Conservation (phyloP, 2,888 invertebrate genomes). For the Chirona hameri region DNA sequence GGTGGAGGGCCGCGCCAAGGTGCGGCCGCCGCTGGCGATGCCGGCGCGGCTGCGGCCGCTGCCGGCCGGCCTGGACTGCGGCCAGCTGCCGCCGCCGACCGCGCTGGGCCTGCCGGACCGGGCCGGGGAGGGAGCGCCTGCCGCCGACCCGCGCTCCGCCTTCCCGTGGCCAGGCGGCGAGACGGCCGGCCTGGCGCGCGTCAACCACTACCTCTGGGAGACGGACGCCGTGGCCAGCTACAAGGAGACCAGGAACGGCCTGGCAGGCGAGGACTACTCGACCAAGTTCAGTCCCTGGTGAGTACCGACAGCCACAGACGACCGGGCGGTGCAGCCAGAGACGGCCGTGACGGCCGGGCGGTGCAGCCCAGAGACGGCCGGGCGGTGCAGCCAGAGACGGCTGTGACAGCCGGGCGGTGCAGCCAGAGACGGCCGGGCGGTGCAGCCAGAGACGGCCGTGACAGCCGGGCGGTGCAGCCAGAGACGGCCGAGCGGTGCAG, state of each 20-base stretch:
- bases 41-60: slow-evolving; percentile 39
- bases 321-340: too few relatives aligned
- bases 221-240: slow-evolving; percentile 37
- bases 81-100: slow-evolving; percentile 35
- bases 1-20: slow-evolving; percentile 38
- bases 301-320: too few relatives aligned
- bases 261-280: slow-evolving; percentile 39
- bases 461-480: too few relatives aligned
- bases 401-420: too few relatives aligned
- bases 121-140: slow-evolving; percentile 9
- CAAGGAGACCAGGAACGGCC: slow-evolving; percentile 39
- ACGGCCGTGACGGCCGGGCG: too few relatives aligned
- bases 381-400: too few relatives aligned
- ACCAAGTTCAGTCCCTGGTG: slow-evolving; percentile 40
- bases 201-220: slow-evolving; percentile 43
- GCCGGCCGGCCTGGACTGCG: slow-evolving; percentile 35
- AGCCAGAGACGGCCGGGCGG: too few relatives aligned
- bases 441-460: too few relatives aligned
- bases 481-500: too few relatives aligned
- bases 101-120: slow-evolving; percentile 31
- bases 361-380: too few relatives aligned
- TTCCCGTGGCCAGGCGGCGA: slow-evolving; percentile 47
- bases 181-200: slow-evolving; percentile 43
- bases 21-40: slow-evolving; percentile 39
- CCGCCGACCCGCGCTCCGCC: slow-evolving; percentile 35